Percentiles rank a stretch among this genome's conserved stretches.
Evolutionary conservation across 1,140 invertebrate species (phyloP).

Genomic region (Apolygus lucorum): DNA sequence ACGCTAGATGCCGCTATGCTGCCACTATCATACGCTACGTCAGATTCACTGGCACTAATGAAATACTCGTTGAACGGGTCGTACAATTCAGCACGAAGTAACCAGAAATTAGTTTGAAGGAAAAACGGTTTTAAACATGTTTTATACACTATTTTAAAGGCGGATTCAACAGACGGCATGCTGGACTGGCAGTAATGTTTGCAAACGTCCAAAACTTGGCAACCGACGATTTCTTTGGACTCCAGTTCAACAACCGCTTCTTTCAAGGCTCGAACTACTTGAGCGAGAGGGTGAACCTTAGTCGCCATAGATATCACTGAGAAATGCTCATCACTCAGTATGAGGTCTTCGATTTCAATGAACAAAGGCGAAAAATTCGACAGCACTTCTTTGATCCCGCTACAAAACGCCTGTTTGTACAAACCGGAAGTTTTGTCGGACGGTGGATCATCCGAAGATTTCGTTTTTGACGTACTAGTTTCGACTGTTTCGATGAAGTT

Average conservation of each 20-base stretch:
- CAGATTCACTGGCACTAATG: background rate
- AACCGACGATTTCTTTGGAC: slow-evolving; percentile 7
- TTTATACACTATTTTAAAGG: slow-evolving; percentile 13
- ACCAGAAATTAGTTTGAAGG: slow-evolving; percentile 16
- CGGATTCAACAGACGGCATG: background rate
- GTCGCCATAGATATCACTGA: background rate
- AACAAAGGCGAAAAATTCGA: background rate
- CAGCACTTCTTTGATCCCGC: background rate
- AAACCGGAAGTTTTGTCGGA: background rate
- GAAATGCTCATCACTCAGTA: background rate
- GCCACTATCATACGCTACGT: background rate
- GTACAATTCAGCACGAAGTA: slow-evolving; percentile 15
- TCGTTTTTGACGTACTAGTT: background rate
- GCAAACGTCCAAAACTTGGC: slow-evolving; percentile 20
- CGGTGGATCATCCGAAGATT: background rate
- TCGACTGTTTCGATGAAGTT: background rate
- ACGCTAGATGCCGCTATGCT: background rate
- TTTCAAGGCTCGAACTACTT: background rate
- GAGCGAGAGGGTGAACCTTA: background rate
- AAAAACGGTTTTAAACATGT: slow-evolving; percentile 17
- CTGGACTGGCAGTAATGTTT: background rate
- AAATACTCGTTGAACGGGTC: slow-evolving; percentile 19
- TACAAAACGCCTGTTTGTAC: background rate
- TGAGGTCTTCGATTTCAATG: background rate
- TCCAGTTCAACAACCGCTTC: slow-evolving; percentile 1